Percentiles rank a stretch among this genome's conserved stretches.
Conservation (phyloP, 2,888 invertebrate genomes). For the Linnaemya vulpina region DNA sequence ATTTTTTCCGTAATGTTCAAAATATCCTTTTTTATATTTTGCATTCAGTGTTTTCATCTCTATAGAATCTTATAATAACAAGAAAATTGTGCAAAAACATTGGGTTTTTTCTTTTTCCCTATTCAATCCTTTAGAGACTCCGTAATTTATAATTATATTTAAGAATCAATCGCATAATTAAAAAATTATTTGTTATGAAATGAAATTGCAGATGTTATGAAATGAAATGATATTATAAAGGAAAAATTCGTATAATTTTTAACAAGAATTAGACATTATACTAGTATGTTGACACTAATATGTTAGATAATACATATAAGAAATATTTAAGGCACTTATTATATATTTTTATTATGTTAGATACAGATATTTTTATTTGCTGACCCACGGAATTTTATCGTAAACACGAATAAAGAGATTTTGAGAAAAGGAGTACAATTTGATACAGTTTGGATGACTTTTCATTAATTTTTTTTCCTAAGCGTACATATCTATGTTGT, state of each 20-base stretch:
- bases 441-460: too few species aligned
- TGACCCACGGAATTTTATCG: too few species aligned
- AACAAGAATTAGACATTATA: conserved; percentile 6
- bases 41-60: conserved; percentile 44
- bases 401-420: too few species aligned
- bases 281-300: too few species aligned
- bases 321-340: too few species aligned
- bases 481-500: too few species aligned
- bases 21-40: conserved; percentile 30
- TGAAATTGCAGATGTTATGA: conserved; percentile 1
- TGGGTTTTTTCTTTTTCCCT: background rate
- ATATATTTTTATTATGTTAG: too few species aligned
- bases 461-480: too few species aligned
- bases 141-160: conserved; percentile 33
- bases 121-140: background rate
- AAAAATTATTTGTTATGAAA: conserved; percentile 37
- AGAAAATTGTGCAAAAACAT: conserved; percentile 30
- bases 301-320: too few species aligned
- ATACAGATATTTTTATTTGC: too few species aligned
- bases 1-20: conserved; percentile 20
- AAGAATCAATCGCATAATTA: conserved; percentile 51
- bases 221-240: background rate
- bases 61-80: conserved; percentile 23
- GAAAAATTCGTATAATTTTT: too few species aligned
- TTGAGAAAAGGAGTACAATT: too few species aligned